Conservation (phyloP, 1,140 invertebrate species). For the Meloidogyne exigua region DNA sequence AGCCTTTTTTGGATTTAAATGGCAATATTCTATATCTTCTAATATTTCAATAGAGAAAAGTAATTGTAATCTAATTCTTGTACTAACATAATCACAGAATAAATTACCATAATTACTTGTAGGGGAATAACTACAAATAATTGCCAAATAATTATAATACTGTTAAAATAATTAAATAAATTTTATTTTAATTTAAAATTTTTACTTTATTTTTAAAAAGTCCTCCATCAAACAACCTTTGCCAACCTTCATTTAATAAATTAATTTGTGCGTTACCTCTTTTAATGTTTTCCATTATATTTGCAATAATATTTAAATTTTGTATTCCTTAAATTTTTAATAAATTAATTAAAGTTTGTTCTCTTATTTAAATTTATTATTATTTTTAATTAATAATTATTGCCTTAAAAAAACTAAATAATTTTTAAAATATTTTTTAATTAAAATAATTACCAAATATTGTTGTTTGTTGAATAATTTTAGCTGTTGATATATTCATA, state of each 20-base stretch:
- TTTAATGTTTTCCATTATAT: not conserved
- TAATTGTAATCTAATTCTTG: slow-evolving; percentile 16
- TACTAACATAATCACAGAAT: slow-evolving; percentile 11
- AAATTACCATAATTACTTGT: not conserved
- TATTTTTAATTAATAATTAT: too few relatives aligned
- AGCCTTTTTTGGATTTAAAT: not conserved
- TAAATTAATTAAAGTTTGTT: too few relatives aligned
- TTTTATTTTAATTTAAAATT: not conserved
- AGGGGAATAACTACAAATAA: not conserved
- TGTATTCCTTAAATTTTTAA: not conserved
- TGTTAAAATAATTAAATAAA: not conserved
- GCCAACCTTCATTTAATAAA: not conserved
- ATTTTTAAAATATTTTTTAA: not conserved
- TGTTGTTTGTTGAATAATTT: slow-evolving; percentile 19
- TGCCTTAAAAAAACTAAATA: too few relatives aligned
- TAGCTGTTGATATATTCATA: slow-evolving; percentile 9
- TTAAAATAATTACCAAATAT: not conserved
- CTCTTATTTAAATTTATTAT: too few relatives aligned
- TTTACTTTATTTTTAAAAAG: not conserved
- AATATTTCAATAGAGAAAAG: slow-evolving; percentile 8
- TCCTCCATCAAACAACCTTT: not conserved
- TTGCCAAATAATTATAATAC: not conserved
- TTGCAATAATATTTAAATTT: not conserved
- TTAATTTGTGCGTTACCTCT: not conserved
- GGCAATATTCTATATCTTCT: not conserved